Conservation (phyloP, 2,797 vertebrate species). For the Denticeps clupeoides region DNA sequence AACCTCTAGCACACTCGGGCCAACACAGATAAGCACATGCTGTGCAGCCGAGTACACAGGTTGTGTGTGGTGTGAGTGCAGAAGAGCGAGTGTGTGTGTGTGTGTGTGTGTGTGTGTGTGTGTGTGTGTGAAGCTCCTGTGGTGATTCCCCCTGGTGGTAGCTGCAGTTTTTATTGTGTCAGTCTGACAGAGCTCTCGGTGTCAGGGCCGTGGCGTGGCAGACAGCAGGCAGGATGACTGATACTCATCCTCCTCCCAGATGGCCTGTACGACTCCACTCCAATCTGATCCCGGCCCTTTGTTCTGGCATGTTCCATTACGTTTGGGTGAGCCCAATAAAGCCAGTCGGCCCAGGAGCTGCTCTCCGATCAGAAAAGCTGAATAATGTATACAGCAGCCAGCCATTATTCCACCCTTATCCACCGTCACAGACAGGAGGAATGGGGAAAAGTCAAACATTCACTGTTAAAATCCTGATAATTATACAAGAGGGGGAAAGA, state of each 20-base stretch:
- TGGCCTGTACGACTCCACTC: slow-evolving; percentile 66
- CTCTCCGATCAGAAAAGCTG: slow-evolving; percentile 56
- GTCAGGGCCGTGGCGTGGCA: slow-evolving; percentile 35
- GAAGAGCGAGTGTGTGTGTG: slow-evolving; percentile 5
- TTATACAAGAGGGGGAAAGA: neutral
- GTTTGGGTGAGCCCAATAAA: slow-evolving; percentile 57
- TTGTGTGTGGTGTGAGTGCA: neutral
- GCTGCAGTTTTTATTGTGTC: neutral
- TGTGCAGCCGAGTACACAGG: neutral
- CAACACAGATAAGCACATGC: neutral
- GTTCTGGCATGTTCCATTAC: slow-evolving; percentile 64
- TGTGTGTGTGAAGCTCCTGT: slow-evolving; percentile 5
- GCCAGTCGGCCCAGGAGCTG: slow-evolving; percentile 53
- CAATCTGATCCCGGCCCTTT: slow-evolving; percentile 60
- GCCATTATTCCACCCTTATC: neutral
- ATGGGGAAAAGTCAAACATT: neutral
- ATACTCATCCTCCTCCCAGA: slow-evolving; percentile 58
- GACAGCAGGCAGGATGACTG: slow-evolving; percentile 60
- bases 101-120: slow-evolving; percentile 11
- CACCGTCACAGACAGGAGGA: neutral
- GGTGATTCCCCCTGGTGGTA: slow-evolving; percentile 11
- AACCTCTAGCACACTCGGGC: neutral
- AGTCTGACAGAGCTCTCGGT: slow-evolving; percentile 27
- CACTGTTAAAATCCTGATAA: neutral
- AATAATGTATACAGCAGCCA: neutral